Evolutionary conservation across 2,113 vertebrate genomes (phyloP), one percentile per base, ranked within the genome.

Genomic region (Syngnathus scovelli): DNA sequence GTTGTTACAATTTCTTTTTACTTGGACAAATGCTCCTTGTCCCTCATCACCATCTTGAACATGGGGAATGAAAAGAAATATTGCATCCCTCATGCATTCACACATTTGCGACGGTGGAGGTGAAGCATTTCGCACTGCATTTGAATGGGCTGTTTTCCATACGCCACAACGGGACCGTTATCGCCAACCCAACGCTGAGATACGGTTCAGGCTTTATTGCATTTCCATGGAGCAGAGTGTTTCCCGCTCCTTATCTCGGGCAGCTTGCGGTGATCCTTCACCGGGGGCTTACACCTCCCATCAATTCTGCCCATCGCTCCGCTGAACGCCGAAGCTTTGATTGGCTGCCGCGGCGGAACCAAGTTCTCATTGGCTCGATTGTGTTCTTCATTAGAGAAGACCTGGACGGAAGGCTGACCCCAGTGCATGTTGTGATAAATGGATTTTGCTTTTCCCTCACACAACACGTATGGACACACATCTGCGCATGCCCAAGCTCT

Each of bases 221-320:
- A 77, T 87, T 87, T 86, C 85, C 76, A 80, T 69, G 74, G 83
- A 81, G 76, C 74, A 1, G 76, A 81, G 81, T 74, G 76, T 80
- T 84, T 52, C 80, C 64, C 70, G 74, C 74, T 70, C 36, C 67
- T 86, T 89, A 89, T 89, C 83, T 85, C 83, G 23, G 64, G 73
- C 80, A 48, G 83, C 85, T 86, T 82, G 83, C 68, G 83, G 75
- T 70, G 83, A 87, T 86, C 82, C 80, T 88, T 88, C 85, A 86
- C 75, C 70, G 54, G 12, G 74, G 84, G 84, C 81, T 84, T 77
- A 83, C 80, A 80, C 72, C 72, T 55, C 74, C 84, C 85, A 89
- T 88, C 85, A 86, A 86, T 90, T 86, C 83, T 80, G 70, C 77
- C 73, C 12, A 73, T 83, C 77, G 72, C 78, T 76, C 75, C 12